Conservation (phyloP, 2,113 vertebrate genomes). For the Bos indicus region DNA sequence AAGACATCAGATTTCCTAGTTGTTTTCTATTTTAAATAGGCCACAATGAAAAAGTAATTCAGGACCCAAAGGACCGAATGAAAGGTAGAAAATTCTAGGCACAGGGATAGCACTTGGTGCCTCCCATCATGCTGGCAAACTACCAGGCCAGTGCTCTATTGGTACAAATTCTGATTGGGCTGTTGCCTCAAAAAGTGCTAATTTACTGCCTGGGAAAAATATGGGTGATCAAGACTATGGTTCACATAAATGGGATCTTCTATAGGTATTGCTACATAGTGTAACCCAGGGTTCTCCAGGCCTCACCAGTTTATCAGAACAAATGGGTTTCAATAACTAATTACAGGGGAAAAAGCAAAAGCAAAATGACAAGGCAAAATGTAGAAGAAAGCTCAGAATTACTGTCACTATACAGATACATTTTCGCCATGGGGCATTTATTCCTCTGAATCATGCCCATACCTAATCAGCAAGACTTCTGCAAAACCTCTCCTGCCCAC, state of each 20-base stretch:
- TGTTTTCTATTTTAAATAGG: neutral
- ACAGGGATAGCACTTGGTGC: neutral
- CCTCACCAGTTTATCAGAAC: neutral
- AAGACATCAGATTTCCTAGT: neutral
- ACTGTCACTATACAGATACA: neutral
- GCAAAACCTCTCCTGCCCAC: neutral
- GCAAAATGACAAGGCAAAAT: neutral
- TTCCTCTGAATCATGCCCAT: neutral
- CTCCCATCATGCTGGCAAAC: neutral
- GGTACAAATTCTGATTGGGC: neutral
- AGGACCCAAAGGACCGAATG: neutral
- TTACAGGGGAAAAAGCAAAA: neutral
- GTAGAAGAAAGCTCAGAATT: neutral
- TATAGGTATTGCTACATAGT: neutral
- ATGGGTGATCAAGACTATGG: neutral
- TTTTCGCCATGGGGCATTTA: neutral
- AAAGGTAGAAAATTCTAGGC: neutral
- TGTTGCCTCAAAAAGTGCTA: neutral
- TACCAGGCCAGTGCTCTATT: neutral
- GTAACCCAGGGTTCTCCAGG: neutral
- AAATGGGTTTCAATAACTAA: neutral
- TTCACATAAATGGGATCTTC: neutral
- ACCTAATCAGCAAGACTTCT: neutral
- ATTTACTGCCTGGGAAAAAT: neutral
- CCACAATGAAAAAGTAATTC: neutral